Conservation (phyloP, 2,888 invertebrate genomes). For the Euplexia lucipara region DNA sequence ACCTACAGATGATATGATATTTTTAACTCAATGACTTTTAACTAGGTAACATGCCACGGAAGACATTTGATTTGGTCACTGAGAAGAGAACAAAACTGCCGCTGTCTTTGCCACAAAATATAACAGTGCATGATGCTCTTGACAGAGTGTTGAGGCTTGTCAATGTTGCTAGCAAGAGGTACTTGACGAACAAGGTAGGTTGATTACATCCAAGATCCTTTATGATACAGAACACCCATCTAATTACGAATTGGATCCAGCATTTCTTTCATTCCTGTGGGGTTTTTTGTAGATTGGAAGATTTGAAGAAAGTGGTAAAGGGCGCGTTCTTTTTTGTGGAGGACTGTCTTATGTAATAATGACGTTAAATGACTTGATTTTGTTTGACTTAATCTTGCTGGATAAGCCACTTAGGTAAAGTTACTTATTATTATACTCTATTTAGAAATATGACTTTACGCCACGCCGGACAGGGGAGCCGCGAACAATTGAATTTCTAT, state of each 20-base stretch:
- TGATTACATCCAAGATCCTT: not conserved
- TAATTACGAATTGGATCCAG: no score
- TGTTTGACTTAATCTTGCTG: no score
- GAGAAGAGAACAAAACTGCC: constrained; percentile 86
- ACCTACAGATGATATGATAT: not conserved
- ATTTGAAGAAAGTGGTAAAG: no score
- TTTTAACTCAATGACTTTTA: constrained; percentile 14
- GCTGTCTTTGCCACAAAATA: constrained; percentile 88
- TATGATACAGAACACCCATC: not conserved
- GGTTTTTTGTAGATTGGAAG: no score
- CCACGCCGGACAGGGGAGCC: no score
- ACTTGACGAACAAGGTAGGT: constrained; percentile 96
- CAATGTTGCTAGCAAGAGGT: constrained; percentile 98
- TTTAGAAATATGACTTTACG: not conserved
- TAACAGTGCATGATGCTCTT: constrained; percentile 93
- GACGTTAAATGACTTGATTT: no score
- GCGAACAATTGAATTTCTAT: no score
- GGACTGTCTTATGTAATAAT: no score
- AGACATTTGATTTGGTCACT: constrained; percentile 92
- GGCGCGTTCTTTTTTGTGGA: no score
- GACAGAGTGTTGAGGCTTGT: constrained; percentile 96
- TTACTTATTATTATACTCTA: no score
- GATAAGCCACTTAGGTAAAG: no score
- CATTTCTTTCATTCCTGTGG: no score
- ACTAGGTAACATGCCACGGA: constrained; percentile 88